phyloP scores from a whole-genome alignment of 2,888 invertebrate species.

The Cosmorhoe ocellata region DNA sequence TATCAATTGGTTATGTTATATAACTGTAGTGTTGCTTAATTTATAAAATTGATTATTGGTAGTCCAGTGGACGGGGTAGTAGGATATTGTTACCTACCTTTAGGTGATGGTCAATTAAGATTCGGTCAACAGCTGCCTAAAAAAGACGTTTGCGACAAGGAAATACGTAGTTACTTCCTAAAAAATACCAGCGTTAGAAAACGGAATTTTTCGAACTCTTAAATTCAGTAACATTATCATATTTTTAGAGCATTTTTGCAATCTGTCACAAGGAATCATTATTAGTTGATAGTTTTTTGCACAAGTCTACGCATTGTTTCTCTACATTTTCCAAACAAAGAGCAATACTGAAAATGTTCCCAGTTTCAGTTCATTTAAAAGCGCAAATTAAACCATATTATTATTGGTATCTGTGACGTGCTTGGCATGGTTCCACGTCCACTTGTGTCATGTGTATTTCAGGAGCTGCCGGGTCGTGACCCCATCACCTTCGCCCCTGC shows the following conservation, averaged over 20 bases:
- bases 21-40: conserved; percentile 7
- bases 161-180: no score
- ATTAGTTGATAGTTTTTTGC: no score
- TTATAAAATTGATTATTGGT: no score
- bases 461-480: conserved; percentile 35
- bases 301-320: background rate
- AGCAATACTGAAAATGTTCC: background rate
- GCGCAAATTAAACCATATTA: conserved; percentile 16
- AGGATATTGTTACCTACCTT: no score
- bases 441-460: conserved; percentile 33
- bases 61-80: no score
- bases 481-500: conserved; percentile 34
- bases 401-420: conserved; percentile 23
- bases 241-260: no score
- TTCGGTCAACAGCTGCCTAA: no score
- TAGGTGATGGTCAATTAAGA: no score
- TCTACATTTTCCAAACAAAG: background rate
- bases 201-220: background rate
- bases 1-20: conserved; percentile 5
- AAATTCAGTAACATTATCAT: no score
- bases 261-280: no score
- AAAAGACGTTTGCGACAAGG: no score
- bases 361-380: conserved; percentile 8
- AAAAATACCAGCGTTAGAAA: no score
- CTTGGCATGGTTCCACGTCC: conserved; percentile 33